These are phyloP conservation scores for Drosophila nikananu DNA, from an alignment of 1,140 invertebrate genomes.

Conservation along the genomic window DNA sequence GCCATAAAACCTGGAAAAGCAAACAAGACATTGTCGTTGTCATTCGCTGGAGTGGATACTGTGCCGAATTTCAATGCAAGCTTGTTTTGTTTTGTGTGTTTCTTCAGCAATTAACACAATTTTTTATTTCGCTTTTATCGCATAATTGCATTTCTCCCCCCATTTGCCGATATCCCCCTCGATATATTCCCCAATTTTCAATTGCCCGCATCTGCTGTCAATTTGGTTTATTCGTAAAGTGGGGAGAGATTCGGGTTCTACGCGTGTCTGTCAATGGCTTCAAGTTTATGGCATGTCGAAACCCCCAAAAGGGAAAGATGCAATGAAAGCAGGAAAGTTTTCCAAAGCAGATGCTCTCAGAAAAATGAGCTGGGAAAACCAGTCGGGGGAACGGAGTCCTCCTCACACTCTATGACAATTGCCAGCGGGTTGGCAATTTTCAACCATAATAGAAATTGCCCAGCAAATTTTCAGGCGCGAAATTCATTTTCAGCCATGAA, in stretches of 20 bases:
- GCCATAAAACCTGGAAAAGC: slow-evolving; percentile 45
- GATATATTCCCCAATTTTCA: slow-evolving; percentile 55
- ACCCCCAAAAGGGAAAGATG: slow-evolving; percentile 6
- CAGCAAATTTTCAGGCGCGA: slow-evolving; percentile 46
- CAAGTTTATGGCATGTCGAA: slow-evolving; percentile 70
- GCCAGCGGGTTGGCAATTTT: slow-evolving; percentile 51
- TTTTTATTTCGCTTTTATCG: slow-evolving; percentile 73
- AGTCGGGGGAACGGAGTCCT: neutral
- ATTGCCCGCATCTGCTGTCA: slow-evolving; percentile 64
- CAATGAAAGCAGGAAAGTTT: slow-evolving; percentile 2
- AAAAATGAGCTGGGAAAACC: neutral
- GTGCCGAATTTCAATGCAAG: slow-evolving; percentile 19
- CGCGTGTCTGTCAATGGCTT: slow-evolving; percentile 66
- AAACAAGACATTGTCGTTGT: slow-evolving; percentile 33
- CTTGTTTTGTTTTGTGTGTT: slow-evolving; percentile 10
- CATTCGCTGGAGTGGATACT: slow-evolving; percentile 19
- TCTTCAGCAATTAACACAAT: slow-evolving; percentile 71
- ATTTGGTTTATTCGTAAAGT: slow-evolving; percentile 29
- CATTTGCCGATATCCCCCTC: slow-evolving; percentile 18
- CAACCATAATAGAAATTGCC: slow-evolving; percentile 47
- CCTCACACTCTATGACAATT: slow-evolving; percentile 38
- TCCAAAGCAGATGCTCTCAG: slow-evolving; percentile 32
- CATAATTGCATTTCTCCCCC: slow-evolving; percentile 64
- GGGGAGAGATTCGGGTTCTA: slow-evolving; percentile 41
- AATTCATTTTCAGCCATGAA: slow-evolving; percentile 71